Evolutionary conservation across 2,113 vertebrate species (phyloP).

Genomic region (Hippocampus barbouri): DNA sequence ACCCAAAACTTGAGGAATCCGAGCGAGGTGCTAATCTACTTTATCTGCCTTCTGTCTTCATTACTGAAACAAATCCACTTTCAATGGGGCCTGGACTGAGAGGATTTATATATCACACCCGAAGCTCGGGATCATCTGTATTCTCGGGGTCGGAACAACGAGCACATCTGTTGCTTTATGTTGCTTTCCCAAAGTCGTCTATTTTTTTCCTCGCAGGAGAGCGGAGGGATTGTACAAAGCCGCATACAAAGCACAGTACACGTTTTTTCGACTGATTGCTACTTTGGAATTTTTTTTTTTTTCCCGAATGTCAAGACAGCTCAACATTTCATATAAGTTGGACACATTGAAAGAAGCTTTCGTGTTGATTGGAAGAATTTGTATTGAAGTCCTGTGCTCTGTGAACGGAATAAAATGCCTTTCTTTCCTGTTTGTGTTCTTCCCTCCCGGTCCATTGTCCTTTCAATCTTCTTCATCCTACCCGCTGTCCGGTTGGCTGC

Average conservation of each 20-base stretch:
- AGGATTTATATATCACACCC: slow-evolving; percentile 14
- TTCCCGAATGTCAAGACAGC: no score
- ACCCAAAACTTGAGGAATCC: not conserved
- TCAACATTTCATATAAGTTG: no score
- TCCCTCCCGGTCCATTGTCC: not conserved
- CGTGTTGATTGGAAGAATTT: no score
- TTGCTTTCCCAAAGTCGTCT: not conserved
- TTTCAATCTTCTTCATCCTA: not conserved
- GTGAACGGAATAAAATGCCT: no score
- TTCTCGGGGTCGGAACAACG: slow-evolving; percentile 31
- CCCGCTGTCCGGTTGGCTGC: not conserved
- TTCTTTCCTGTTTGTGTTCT: not conserved
- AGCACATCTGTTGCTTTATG: slow-evolving; percentile 23
- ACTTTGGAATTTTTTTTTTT: no score
- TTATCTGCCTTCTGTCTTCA: not conserved
- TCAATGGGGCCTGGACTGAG: slow-evolving; percentile 7
- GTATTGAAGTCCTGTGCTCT: no score
- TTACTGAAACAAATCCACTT: slow-evolving; percentile 6
- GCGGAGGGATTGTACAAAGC: no score
- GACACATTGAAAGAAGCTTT: no score
- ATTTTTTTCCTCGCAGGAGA: no score
- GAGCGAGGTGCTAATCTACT: not conserved
- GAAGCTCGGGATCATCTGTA: slow-evolving; percentile 43
- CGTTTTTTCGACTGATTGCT: no score
- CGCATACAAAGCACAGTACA: no score